A percentile compares a stretch with the other conserved stretches of the same genome.
Conservation (phyloP, 2,888 invertebrate species). For the Tinea pellionella region DNA sequence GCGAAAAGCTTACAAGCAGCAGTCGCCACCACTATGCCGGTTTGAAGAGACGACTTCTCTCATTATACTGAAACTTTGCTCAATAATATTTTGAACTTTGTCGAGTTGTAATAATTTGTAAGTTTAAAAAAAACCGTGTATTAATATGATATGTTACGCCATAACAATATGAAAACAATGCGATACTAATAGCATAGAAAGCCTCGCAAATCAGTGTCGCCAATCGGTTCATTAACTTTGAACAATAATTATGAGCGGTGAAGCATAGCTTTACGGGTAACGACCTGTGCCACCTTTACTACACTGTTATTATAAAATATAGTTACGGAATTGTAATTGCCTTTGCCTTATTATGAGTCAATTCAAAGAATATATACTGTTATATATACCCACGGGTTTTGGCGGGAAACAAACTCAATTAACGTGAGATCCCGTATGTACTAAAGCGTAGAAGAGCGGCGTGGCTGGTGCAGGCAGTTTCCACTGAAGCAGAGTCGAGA, state of each 20-base stretch:
- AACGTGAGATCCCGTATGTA: not conserved
- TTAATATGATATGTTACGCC: not conserved
- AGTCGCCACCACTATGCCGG: no score
- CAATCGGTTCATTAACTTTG: conserved; percentile 12
- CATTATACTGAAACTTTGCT: no score
- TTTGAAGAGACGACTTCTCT: no score
- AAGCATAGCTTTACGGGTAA: conserved; percentile 10
- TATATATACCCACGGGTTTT: no score
- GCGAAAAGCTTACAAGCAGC: no score
- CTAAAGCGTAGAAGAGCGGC: no score
- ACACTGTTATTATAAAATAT: not conserved
- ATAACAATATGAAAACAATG: not conserved
- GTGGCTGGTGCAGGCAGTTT: no score
- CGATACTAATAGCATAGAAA: conserved; percentile 1
- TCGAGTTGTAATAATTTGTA: no score
- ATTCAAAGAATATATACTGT: not conserved
- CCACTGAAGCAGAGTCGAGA: no score
- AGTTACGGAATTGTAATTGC: not conserved
- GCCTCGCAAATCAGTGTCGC: conserved; percentile 9
- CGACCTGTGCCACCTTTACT: conserved; percentile 7
- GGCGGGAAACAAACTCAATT: not conserved
- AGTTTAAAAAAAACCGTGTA: no score
- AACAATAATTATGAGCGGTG: conserved; percentile 11
- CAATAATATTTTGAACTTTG: no score
- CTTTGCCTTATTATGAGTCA: no score